Conservation (phyloP, 2,113 vertebrate genomes). For the Gopherus evgoodei region DNA sequence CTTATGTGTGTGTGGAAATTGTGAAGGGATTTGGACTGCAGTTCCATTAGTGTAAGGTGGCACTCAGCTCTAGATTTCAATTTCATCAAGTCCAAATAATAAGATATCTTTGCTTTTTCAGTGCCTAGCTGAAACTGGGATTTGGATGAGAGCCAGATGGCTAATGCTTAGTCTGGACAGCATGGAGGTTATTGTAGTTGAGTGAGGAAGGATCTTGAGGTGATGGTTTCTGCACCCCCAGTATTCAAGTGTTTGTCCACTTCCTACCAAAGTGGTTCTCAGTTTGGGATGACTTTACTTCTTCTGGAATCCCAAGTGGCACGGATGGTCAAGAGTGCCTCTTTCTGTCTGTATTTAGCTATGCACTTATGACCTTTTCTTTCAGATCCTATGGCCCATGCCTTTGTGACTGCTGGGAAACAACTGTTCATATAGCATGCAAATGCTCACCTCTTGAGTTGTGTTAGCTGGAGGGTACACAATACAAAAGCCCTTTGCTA, state of each 20-base stretch:
- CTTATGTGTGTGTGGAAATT: neutral
- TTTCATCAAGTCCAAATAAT: neutral
- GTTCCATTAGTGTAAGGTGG: neutral
- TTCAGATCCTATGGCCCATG: neutral
- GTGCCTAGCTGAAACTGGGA: neutral
- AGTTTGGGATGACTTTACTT: neutral
- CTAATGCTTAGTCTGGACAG: neutral
- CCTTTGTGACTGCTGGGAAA: neutral
- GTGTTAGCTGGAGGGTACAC: constrained; percentile 11
- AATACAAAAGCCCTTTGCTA: constrained; percentile 8
- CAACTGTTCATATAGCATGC: constrained; percentile 50
- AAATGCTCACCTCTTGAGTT: constrained; percentile 38
- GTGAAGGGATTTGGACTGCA: neutral
- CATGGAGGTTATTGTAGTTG: accelerated
- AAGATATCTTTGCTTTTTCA: neutral
- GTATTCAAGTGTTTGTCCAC: neutral
- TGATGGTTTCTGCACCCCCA: neutral
- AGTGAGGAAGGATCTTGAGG: neutral
- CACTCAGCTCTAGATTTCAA: neutral
- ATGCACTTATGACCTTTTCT: neutral
- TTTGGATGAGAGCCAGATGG: neutral
- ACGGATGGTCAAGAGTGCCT: neutral
- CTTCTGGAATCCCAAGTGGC: neutral
- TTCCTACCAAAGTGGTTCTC: neutral
- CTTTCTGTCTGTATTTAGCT: neutral